Conservation (phyloP, 2,113 vertebrate species). For the Columba janthina region DNA sequence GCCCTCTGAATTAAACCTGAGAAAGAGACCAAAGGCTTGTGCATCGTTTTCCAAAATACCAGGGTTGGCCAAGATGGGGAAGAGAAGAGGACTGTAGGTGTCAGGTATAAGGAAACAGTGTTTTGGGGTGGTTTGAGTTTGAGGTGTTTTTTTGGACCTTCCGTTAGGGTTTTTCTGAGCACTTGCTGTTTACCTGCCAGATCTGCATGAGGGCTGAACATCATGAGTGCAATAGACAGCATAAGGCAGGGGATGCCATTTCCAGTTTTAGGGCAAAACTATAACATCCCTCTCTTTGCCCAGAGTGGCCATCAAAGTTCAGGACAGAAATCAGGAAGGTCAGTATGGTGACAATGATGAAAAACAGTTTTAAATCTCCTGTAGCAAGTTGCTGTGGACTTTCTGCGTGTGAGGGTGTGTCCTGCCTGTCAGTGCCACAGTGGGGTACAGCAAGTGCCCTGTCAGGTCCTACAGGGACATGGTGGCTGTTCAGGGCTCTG, state of each 20-base stretch:
- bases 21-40: not conserved
- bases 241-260: not conserved
- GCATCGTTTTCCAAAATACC: not conserved
- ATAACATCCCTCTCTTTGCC: not conserved
- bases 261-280: not conserved
- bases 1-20: not conserved
- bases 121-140: too few species aligned
- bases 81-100: not conserved
- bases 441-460: rapidly evolving
- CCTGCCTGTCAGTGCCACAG: not conserved
- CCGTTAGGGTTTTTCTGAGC: not conserved
- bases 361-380: not conserved
- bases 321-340: not conserved
- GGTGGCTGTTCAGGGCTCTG: not conserved
- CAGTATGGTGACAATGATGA: not conserved
- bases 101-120: not conserved
- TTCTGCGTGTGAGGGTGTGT: not conserved
- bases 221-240: not conserved
- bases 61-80: not conserved
- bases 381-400: not conserved
- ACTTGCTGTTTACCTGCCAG: too few species aligned
- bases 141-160: not conserved
- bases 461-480: not conserved
- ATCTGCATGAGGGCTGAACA: not conserved
- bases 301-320: not conserved